Evolutionary conservation across 2,888 invertebrate genomes (phyloP).

Genomic region (Euplexia lucipara): DNA sequence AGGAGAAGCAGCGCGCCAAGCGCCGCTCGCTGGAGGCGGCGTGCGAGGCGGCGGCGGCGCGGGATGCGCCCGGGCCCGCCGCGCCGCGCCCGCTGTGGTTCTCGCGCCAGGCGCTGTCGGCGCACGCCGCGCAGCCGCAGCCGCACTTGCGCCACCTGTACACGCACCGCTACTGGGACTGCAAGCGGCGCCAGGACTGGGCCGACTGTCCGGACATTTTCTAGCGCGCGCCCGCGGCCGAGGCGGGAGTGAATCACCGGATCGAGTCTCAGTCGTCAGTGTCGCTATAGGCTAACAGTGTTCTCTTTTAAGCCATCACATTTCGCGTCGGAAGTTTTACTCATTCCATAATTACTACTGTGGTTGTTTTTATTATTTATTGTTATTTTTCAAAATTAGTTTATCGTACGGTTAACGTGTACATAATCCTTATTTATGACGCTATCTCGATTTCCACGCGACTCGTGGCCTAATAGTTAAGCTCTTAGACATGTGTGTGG

Average conservation of each 20-base stretch:
- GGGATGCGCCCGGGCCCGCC: conserved; percentile 91
- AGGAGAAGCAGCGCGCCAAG: conserved; percentile 98
- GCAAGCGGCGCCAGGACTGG: conserved; percentile 97
- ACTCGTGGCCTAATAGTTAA: conserved; percentile 68
- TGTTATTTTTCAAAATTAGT: conserved; percentile 64
- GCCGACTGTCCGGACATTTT: conserved; percentile 97
- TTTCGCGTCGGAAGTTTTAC: conserved; percentile 65
- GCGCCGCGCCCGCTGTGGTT: conserved; percentile 98
- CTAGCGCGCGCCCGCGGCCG: conserved; percentile 76
- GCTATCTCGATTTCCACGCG: conserved; percentile 61
- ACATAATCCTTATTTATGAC: conserved; percentile 70
- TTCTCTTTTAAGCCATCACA: conserved; percentile 50
- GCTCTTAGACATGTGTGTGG: conserved; percentile 54
- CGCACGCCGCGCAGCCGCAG: conserved; percentile 77
- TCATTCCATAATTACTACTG: conserved; percentile 72
- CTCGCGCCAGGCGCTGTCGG: conserved; percentile 94
- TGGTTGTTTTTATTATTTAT: conserved; percentile 70
- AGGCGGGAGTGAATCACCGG: conserved; percentile 37
- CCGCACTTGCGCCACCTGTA: conserved; percentile 94
- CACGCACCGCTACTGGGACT: conserved; percentile 97
- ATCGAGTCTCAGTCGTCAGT: conserved; percentile 49
- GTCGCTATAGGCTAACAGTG: conserved; percentile 48
- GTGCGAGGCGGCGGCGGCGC: conserved; percentile 93
- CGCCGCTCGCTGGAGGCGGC: conserved; percentile 95
- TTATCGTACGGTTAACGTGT: conserved; percentile 63